These are phyloP conservation scores for Campylomormyrus tamandua DNA, from an alignment of 2,113 vertebrate species.

Conservation along the genomic window DNA sequence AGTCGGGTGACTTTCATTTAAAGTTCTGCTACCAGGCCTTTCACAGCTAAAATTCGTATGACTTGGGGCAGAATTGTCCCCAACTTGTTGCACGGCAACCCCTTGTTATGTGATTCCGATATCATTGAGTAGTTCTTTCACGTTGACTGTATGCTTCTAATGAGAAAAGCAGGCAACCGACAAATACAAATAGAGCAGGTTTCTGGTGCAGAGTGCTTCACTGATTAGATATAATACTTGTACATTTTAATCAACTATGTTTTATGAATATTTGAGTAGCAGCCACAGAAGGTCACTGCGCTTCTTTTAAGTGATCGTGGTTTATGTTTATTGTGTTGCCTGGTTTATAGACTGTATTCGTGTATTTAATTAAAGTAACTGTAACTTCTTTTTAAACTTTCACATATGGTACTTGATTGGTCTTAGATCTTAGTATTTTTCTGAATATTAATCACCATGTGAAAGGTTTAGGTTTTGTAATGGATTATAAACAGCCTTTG, in stretches of 20 bases:
- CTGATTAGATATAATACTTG: neutral
- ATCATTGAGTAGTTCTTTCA: neutral
- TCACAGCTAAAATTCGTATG: neutral
- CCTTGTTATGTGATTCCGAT: neutral
- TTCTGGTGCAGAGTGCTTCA: neutral
- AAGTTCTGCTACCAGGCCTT: neutral
- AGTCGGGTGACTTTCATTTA: neutral
- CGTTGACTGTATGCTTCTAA: neutral
- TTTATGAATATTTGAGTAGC: neutral
- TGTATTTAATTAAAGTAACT: neutral
- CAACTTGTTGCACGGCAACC: constrained; percentile 18
- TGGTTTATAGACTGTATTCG: neutral
- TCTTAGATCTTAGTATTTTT: neutral
- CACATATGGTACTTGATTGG: neutral
- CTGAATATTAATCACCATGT: neutral
- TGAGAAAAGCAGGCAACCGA: neutral
- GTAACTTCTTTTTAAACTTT: neutral
- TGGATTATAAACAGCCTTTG: neutral
- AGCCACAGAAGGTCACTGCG: neutral
- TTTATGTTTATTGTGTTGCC: neutral
- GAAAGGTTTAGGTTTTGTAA: neutral
- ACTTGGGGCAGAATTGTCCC: neutral
- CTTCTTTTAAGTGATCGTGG: neutral
- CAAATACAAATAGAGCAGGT: neutral
- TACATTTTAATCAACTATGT: neutral